Base-by-base conservation (phyloP, 2,797 vertebrate genomes). In the Emys orbicularis region DNA sequence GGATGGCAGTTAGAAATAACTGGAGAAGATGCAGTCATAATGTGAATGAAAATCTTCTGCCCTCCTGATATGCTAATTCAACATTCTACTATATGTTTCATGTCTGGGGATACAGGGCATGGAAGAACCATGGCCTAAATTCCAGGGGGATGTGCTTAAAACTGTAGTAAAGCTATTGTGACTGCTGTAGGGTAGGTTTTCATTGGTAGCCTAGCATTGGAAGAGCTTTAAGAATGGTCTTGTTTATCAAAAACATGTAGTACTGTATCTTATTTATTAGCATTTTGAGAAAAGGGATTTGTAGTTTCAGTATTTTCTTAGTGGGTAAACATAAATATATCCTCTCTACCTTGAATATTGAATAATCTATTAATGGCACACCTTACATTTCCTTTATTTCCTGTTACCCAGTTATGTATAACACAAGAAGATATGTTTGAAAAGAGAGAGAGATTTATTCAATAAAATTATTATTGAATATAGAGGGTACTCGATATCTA, bases 171-270 rank as follows among this genome's bases (percentile, higher is more conserved):
- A 84, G 47, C 47, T 59, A 56, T 49, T 61, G 50, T 65, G 79
- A 47, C 52, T 49, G 8, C 1, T 1, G 37, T 2, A 0, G 47
- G n/a, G 16, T 25, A 37, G 29, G 9, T 61, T 18, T 10, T 86
- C 74, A 3, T 10, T 6, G 49, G 54, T 19, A 84, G 54, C 50
- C 74, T 9, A 1, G 50, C 74, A 13, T 0, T 1, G 37, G 54
- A 53, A 68, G 81, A 83, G 5, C 1, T 3, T 81, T 49, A 31
- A 47, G 44, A 76, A 27, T 29, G 41, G 74, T 2, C 18, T 12
- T 0, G 0, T 18, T 0, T 27, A 74, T 21, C 19, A 18, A n/a
- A 41, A 86, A 76, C 44, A 37, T 21, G 16, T 18, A 68, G 65
- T 37, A n/a, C 65, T 37, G n/a, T 47, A 76, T 47, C 74, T 76